Conservation (phyloP, 2,797 vertebrate genomes). For the Coranthus polyacanthus region DNA sequence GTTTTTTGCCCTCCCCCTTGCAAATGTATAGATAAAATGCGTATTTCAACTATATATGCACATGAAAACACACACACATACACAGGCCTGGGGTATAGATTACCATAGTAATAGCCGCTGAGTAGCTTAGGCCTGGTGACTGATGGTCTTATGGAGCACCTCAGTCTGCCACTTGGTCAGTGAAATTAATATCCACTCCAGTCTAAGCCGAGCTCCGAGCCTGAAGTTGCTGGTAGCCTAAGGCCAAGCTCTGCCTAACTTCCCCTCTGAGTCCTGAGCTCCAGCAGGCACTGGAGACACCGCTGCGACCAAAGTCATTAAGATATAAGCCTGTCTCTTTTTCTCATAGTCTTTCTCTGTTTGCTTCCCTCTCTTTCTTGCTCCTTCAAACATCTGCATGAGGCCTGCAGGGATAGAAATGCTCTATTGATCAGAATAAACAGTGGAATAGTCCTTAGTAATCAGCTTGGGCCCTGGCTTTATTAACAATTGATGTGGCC, state of each 20-base stretch:
- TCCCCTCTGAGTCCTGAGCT: slow-evolving; percentile 55
- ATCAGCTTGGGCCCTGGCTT: slow-evolving; percentile 89
- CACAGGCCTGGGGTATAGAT: slow-evolving; percentile 90
- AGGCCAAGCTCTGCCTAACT: slow-evolving; percentile 66
- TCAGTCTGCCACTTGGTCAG: slow-evolving; percentile 93
- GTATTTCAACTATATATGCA: slow-evolving; percentile 34
- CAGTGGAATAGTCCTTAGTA: slow-evolving; percentile 94
- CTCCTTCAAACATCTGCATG: slow-evolving; percentile 67
- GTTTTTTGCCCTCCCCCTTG: slow-evolving; percentile 49
- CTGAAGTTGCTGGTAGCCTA: slow-evolving; percentile 56
- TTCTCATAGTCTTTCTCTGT: slow-evolving; percentile 54
- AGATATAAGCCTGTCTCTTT: slow-evolving; percentile 61
- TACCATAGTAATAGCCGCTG: slow-evolving; percentile 92
- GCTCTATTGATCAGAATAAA: slow-evolving; percentile 89
- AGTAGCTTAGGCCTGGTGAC: slow-evolving; percentile 88
- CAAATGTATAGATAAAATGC: slow-evolving; percentile 37
- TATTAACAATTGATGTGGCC: slow-evolving; percentile 95
- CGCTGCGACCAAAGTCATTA: slow-evolving; percentile 66
- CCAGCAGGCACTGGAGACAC: slow-evolving; percentile 49
- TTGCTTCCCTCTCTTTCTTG: slow-evolving; percentile 75
- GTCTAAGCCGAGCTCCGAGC: slow-evolving; percentile 45
- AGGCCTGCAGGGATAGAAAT: slow-evolving; percentile 73
- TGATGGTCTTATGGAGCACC: slow-evolving; percentile 94
- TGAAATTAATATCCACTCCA: slow-evolving; percentile 97
- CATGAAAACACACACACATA: slow-evolving; percentile 17